These are phyloP conservation scores for Etheostoma spectabile DNA, from an alignment of 2,113 vertebrate species.

Conservation along the genomic window DNA sequence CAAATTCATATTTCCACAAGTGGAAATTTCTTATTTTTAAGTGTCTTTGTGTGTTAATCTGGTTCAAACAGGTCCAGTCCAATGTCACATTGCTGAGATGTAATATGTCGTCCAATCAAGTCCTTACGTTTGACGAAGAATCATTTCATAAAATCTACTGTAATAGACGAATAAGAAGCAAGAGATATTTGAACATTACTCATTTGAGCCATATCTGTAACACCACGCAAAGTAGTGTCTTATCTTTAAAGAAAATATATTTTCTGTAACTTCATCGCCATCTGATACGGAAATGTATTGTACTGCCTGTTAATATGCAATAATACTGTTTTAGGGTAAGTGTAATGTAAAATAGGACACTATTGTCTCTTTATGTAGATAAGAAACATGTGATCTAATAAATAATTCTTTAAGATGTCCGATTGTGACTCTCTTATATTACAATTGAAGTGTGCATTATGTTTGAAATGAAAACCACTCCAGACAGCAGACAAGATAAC, in stretches of 20 bases:
- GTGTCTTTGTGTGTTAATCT: not conserved
- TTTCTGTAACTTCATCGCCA: conserved; percentile 37
- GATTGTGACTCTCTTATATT: conserved; percentile 16
- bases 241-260: conserved; percentile 11
- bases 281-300: conserved; percentile 46
- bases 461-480: conserved; percentile 7
- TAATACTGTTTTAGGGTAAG: conserved; percentile 50
- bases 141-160: not conserved
- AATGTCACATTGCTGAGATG: not conserved
- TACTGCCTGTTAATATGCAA: conserved; percentile 70
- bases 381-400: conserved; percentile 63
- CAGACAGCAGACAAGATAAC: conserved; percentile 65
- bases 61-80: not conserved
- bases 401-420: conserved; percentile 45
- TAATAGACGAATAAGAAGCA: not conserved
- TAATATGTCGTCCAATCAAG: not conserved
- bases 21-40: not conserved
- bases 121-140: not conserved
- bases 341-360: conserved; percentile 60
- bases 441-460: not conserved
- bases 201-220: conserved; percentile 20
- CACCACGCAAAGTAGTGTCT: conserved; percentile 1
- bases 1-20: conserved; percentile 17
- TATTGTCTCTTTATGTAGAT: conserved; percentile 58
- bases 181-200: not conserved